Evolutionary conservation across 2,888 invertebrate genomes (phyloP), one percentile per base, ranked within the genome.

Genomic region (Pasiphila rectangulata): DNA sequence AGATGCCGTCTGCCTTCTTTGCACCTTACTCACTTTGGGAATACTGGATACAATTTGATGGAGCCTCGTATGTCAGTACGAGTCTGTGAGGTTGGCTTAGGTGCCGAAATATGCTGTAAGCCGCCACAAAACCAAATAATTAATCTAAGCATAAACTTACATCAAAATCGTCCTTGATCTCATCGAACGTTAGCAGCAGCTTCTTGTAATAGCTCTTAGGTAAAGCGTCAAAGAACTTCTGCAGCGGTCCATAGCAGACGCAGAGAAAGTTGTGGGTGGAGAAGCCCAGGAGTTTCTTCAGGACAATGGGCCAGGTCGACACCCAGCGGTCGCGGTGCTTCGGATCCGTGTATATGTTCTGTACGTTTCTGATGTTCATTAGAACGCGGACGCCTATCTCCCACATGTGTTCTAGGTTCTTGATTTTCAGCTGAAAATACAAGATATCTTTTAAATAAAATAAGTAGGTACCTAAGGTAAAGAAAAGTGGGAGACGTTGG

Each of bases 231-330:
- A 89, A 89, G 51, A 93, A 81, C 63, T 91, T 92, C 62, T 91
- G 91, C 45, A 91, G 46, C 1, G 93, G 90, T 0, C 92, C 93
- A 38, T 93, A 92, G 1, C 82, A 69, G 0, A 94, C 88, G 16
- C 92, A 91, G 0, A 92, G 90, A 12, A 94, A 82, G n/a, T 92
- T 93, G 63, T 93, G 92, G 4, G 91, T 79, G 0, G 95, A 94
- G 43, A 85, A 64, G n/a, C 92, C 90, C 1, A 91, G 75, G 10
- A 92, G 41, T 61, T 90, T 93, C 65, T 93, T 93, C 0, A 94
- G 66, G 0, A 95, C 78, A 75, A 93, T 93, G 0, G 90, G 86
- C 79, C 91, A 90, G 1, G 92, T 87, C 4, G 92, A 92, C 40
- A 90, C 84, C 67, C 90, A 91, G 47, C 90, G 83, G 63, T 92